These are phyloP conservation scores for Phymorhynchus buccinoides DNA, from an alignment of 1,140 invertebrate genomes.

Conservation along the genomic window DNA sequence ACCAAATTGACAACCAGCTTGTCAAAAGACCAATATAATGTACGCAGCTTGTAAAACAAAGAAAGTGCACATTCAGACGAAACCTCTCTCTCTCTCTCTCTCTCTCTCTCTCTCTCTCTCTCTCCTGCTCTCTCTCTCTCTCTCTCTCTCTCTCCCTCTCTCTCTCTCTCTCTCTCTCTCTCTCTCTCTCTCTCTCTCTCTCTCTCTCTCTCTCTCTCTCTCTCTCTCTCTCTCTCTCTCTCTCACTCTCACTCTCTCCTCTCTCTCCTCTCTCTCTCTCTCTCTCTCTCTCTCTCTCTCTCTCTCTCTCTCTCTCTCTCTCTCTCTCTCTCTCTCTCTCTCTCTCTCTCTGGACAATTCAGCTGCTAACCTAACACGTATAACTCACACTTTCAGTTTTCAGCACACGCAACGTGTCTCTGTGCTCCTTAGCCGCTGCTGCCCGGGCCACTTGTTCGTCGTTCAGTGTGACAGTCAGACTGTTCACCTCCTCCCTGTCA, in stretches of 20 bases:
- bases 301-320: too few relatives aligned
- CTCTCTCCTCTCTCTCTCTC: slow-evolving; percentile 24
- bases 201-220: neutral
- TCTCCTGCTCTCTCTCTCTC: neutral
- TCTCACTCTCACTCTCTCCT: neutral
- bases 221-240: neutral
- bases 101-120: neutral
- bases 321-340: too few relatives aligned
- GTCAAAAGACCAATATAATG: too few relatives aligned
- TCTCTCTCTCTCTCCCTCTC: slow-evolving; percentile 27
- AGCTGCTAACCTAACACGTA: too few relatives aligned
- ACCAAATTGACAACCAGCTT: too few relatives aligned
- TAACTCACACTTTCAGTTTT: slow-evolving; percentile 62
- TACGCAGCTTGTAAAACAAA: neutral
- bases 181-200: neutral
- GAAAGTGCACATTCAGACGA: neutral
- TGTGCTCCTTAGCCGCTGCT: slow-evolving; percentile 58
- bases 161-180: neutral
- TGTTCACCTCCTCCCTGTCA: slow-evolving; percentile 57
- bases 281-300: neutral
- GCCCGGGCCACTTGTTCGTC: slow-evolving; percentile 53
- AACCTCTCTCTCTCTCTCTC: slow-evolving; percentile 23
- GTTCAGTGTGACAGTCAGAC: slow-evolving; percentile 47
- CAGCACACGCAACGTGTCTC: slow-evolving; percentile 57
- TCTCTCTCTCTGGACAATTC: neutral